phyloP scores from a whole-genome alignment of 2,113 vertebrate species.

The Anoplopoma fimbria region DNA sequence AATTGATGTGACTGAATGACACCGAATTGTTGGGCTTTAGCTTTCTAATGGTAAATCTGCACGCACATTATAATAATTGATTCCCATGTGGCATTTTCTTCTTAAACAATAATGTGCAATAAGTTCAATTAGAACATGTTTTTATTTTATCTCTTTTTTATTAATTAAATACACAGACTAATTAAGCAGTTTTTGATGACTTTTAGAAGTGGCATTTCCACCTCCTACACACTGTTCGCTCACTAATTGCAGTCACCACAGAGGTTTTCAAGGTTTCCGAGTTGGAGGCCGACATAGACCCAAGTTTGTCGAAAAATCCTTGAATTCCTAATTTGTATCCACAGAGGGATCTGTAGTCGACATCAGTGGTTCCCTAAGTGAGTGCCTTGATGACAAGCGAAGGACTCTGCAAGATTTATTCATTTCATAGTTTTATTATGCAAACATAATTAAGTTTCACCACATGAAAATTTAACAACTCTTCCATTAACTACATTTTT shows the following conservation, averaged over 20 bases:
- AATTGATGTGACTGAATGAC: background rate
- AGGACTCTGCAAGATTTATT: background rate
- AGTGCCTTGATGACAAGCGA: background rate
- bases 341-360: background rate
- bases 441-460: background rate
- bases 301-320: background rate
- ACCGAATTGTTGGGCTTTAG: background rate
- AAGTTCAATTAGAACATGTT: background rate
- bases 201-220: background rate
- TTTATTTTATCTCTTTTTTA: background rate
- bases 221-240: slow-evolving; percentile 15
- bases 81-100: background rate
- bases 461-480: background rate
- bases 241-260: slow-evolving; percentile 1
- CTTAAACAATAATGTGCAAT: background rate
- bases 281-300: background rate
- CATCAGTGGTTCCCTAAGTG: slow-evolving; percentile 8
- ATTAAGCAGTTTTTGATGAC: slow-evolving; percentile 11
- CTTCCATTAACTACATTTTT: background rate
- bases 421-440: background rate
- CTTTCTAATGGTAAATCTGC: background rate
- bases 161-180: background rate
- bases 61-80: background rate
- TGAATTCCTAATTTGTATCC: background rate
- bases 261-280: background rate